Conservation (phyloP, 2,113 vertebrate genomes). For the Xerus inauris region DNA sequence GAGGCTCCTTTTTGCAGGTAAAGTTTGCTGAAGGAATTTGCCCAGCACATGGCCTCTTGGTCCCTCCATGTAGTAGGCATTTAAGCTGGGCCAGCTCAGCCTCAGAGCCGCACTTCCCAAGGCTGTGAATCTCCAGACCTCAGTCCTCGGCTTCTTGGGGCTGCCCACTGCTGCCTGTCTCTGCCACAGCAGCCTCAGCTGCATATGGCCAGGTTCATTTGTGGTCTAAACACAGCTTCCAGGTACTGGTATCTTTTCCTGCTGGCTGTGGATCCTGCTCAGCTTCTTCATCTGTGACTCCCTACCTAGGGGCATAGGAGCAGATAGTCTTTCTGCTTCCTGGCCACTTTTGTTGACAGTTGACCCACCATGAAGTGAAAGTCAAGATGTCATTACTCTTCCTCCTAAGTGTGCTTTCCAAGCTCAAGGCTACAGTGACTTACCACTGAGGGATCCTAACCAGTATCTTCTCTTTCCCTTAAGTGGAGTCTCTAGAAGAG, state of each 20-base stretch:
- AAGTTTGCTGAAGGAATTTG: background rate
- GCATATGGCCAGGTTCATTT: background rate
- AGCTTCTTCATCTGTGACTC: background rate
- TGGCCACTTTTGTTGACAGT: background rate
- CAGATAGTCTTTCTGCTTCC: background rate
- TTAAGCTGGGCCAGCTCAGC: background rate
- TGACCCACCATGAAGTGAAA: background rate
- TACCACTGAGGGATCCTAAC: rapidly evolving
- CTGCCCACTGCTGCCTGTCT: background rate
- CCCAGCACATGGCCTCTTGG: background rate
- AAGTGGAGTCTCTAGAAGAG: background rate
- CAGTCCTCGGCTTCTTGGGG: background rate
- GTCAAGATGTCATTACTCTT: background rate
- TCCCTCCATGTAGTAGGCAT: background rate
- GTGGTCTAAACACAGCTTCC: background rate
- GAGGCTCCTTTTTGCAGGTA: background rate
- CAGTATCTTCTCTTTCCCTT: background rate
- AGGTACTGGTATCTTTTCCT: background rate
- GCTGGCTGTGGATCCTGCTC: background rate
- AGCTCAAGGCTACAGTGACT: background rate
- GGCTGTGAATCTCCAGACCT: rapidly evolving
- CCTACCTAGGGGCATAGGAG: background rate
- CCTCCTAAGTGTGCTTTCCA: background rate
- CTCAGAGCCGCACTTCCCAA: background rate
- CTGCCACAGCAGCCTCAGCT: background rate